Evolutionary conservation across 2,113 vertebrate species (phyloP).

Genomic region (Colistium nudipinnis): DNA sequence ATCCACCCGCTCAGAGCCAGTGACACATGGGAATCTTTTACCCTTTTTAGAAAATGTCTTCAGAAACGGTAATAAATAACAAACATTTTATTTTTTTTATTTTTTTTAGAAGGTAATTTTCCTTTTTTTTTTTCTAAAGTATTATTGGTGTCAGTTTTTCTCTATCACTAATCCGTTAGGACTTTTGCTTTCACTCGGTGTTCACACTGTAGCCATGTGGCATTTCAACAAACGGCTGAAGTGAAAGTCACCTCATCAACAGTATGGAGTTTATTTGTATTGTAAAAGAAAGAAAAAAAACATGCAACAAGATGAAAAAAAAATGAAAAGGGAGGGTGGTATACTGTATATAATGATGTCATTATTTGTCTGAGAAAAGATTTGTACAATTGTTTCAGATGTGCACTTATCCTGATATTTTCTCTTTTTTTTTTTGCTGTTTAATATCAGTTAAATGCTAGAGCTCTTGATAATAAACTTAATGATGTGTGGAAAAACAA

Average conservation of each 20-base stretch:
- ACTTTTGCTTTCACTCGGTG: conserved; percentile 38
- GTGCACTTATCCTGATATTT: conserved; percentile 75
- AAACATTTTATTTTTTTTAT: too few species aligned
- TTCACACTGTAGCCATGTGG: conserved; percentile 33
- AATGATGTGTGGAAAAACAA: conserved; percentile 62
- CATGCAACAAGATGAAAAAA: conserved; percentile 10
- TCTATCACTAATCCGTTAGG: conserved; percentile 49
- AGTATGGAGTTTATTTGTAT: conserved; percentile 58
- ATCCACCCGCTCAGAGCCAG: conserved; percentile 8
- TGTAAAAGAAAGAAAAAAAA: conserved; percentile 28
- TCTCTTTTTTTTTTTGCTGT: conserved; percentile 64
- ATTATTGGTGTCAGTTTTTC: conserved; percentile 38
- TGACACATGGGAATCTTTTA: conserved; percentile 14
- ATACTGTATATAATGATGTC: conserved; percentile 79
- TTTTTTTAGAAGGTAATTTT: conserved; percentile 8
- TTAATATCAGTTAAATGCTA: conserved; percentile 71
- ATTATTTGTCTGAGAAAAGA: conserved; percentile 73
- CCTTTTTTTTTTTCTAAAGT: conserved; percentile 29
- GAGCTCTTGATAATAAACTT: conserved; percentile 74
- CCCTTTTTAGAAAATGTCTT: conserved; percentile 29
- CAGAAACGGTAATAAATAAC: conserved; percentile 17
- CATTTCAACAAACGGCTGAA: conserved; percentile 23
- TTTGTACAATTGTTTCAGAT: conserved; percentile 78
- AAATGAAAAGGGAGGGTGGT: conserved; percentile 43
- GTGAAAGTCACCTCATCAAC: conserved; percentile 45